Evolutionary conservation across 2,113 vertebrate genomes (phyloP), one percentile per base, ranked within the genome.

Genomic region (Cygnus buccinator): DNA sequence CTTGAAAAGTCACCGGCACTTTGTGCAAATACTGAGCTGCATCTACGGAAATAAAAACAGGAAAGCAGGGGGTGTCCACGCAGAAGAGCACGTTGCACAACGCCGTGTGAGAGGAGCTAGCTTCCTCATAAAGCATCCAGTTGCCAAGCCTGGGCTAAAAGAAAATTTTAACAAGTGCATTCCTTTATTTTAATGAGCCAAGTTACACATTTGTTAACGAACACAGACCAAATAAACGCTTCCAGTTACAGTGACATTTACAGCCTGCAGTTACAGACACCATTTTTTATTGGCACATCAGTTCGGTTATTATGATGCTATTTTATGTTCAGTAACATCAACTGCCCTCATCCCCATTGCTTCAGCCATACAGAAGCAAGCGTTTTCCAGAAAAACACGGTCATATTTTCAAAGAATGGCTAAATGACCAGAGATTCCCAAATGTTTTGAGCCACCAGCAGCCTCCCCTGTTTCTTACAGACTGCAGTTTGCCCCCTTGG

Each of bases 1-100:
- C 29, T 15, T 67, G 13, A 67, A 23, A 35, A 13, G 23, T 39
- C 31, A 20, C 13, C 0, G 2, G 9, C 0, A 1, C 35, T 22
- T 71, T 48, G 48, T 7, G 41, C 21, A 84, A 57, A 39, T 16
- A 58, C 35, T 77, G 68, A 62, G 73, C n/a, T 52, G 4, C 29
- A 25, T 8, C 35, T 21, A 33, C 6, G 22, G 14, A 87, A 75
- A 37, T 25, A 77, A 28, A 13, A 28, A 66, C 55, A 81, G 54
- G 37, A 68, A 72, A 83, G 28, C 14, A 73, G 12, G 63, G 79
- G 86, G 68, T 61, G 15, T 22, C 29, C 86, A 89, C 55, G 8
- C 78, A 88, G 76, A 72, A 11, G 48, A 89, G 77, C 33, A 82
- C 52, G 55, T 4, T 44, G 57, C 79, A 88, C 3, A 55, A 12